Conservation (phyloP, 2,113 vertebrate species). For the Otis tarda region DNA sequence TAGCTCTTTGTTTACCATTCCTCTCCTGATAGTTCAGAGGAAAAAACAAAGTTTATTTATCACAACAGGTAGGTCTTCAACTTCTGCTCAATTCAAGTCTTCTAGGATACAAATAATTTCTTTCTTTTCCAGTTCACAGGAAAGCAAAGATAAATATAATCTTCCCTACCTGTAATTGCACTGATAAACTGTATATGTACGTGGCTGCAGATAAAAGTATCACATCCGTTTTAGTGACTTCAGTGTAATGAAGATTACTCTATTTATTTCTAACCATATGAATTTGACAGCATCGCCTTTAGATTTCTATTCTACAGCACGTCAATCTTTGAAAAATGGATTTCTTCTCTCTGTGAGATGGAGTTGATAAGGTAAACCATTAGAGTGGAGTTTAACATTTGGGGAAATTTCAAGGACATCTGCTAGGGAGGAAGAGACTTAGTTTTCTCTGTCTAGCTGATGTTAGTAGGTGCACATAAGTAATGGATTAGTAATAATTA, state of each 20-base stretch:
- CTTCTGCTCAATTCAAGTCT: background rate
- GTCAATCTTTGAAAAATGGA: constrained; percentile 15
- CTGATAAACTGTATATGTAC: constrained; percentile 40
- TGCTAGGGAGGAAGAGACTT: background rate
- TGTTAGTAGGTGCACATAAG: background rate
- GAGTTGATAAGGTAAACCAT: constrained; percentile 18
- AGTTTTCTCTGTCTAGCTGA: background rate
- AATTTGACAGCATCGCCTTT: background rate
- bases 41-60: background rate
- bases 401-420: constrained; percentile 34
- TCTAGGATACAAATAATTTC: constrained; percentile 21
- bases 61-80: background rate
- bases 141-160: constrained; percentile 37
- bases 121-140: background rate
- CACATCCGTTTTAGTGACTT: constrained; percentile 12
- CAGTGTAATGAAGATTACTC: background rate
- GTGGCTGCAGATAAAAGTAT: constrained; percentile 23
- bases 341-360: constrained; percentile 14
- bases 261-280: background rate
- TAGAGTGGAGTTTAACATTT: background rate
- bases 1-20: background rate
- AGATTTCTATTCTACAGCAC: constrained; percentile 2
- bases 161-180: constrained; percentile 35
- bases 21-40: background rate
- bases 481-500: background rate